Evolutionary conservation across 1,140 invertebrate species (phyloP), one percentile per base, ranked within the genome.

Genomic region (Marisa cornuarietis): DNA sequence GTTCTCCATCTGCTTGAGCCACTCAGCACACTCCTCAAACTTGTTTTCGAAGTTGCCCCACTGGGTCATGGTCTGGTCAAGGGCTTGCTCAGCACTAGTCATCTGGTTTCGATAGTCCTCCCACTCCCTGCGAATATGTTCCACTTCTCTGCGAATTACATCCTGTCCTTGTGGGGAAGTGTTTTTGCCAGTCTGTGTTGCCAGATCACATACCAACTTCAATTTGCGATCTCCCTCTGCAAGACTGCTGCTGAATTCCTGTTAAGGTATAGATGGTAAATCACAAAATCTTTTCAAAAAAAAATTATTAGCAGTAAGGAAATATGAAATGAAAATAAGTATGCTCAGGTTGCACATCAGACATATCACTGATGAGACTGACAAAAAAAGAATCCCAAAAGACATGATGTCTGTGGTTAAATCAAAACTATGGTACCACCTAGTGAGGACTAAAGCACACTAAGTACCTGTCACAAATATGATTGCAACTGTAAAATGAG

Each of bases 31-130:
- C 18, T 92, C 91, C 82, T 97, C 95, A 52, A 97, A 92, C 61
- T 94, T 93, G 63, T 93, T 92, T 88, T 98, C 96, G 91, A 97
- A 98, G 79, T 95, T 94, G 80, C 94, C 93, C 97, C 97, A 99
- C 89, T 95, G 95, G 69, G 94, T 93, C 20, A 96, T 88, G 0
- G 95, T 94, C 82, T 94, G 92, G 84, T 95, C 93, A 66, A 97
- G 93, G 83, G 91, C 90, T 13, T 86, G 83, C 76, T 92, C 88
- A 31, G 89, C 87, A 62, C 90, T 88, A 54, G 85, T 85, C 78
- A 89, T 82, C 22, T 85, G 80, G 31, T 85, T 83, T 13, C 85
- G 79, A 78, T 89, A 93, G 92, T 74, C 92, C 89, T 90, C 94
- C 93, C 86, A 96, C 86, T 91, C 88, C 69, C 90, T 87, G 74